phyloP scores from a whole-genome alignment of 2,797 vertebrate species.

The Alosa sapidissima region DNA sequence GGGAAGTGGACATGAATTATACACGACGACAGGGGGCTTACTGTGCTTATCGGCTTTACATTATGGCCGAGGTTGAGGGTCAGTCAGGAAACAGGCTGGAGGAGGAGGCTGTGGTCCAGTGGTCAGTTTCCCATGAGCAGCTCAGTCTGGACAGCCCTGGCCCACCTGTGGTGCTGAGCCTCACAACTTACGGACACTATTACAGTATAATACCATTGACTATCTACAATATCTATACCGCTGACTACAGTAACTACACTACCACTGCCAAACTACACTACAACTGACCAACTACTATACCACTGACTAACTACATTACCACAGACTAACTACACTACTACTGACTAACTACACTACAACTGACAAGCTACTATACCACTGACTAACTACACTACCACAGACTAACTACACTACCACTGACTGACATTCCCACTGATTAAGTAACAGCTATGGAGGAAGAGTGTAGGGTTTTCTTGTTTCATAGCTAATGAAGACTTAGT shows the following conservation, averaged over 20 bases:
- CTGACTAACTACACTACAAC: background rate
- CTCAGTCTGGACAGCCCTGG: background rate
- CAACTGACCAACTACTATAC: background rate
- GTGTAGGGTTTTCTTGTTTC: too few relatives aligned
- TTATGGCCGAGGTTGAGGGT: background rate
- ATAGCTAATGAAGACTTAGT: too few relatives aligned
- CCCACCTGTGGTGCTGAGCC: background rate
- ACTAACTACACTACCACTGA: background rate
- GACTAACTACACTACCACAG: background rate
- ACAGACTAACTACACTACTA: background rate
- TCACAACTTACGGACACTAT: background rate
- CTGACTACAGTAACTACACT: background rate
- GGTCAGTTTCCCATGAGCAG: background rate
- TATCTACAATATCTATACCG: background rate
- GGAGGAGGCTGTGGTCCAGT: background rate
- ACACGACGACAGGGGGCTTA: background rate
- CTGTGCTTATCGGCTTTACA: slow-evolving; percentile 1
- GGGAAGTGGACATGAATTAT: background rate
- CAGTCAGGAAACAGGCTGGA: background rate
- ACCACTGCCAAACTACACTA: background rate
- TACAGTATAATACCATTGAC: background rate
- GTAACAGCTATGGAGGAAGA: background rate
- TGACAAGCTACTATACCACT: background rate
- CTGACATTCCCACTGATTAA: background rate
- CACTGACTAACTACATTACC: background rate